A percentile compares a stretch with the other conserved stretches of the same genome.
phyloP scores from a whole-genome alignment of 2,888 invertebrate genomes.

The Nomada ruficornis region DNA sequence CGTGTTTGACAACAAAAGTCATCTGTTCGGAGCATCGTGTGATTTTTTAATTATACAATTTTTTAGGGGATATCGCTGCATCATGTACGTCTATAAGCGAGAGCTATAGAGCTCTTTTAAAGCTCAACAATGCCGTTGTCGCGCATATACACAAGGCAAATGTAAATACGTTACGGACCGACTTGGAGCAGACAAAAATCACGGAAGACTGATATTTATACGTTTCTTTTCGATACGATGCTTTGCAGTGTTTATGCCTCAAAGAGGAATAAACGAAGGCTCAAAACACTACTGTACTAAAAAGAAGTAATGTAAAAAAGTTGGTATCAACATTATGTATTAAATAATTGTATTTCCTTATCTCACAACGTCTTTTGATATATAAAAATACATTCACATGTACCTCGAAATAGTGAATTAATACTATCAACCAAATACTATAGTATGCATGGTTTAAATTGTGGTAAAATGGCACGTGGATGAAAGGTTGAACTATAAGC shows the following conservation, averaged over 20 bases:
- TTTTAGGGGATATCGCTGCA: constrained; percentile 85
- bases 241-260: neutral
- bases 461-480: constrained; percentile 44
- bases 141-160: constrained; percentile 82
- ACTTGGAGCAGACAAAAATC: neutral
- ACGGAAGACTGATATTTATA: neutral
- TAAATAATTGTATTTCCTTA: constrained; percentile 37
- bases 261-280: neutral
- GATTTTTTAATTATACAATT: constrained; percentile 1
- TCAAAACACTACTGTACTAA: neutral
- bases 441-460: constrained; percentile 5
- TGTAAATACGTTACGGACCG: neutral
- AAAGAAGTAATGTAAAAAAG: neutral
- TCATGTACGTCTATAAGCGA: constrained; percentile 83
- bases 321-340: neutral
- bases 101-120: constrained; percentile 84
- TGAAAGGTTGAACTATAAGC: constrained; percentile 17
- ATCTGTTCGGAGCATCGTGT: neutral
- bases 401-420: neutral
- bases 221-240: neutral
- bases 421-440: constrained; percentile 32
- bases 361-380: constrained; percentile 59
- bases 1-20: neutral
- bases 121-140: constrained; percentile 85
- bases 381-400: constrained; percentile 41